Evolutionary conservation across 2,797 vertebrate genomes (phyloP).

Genomic region (Channallabes apus): DNA sequence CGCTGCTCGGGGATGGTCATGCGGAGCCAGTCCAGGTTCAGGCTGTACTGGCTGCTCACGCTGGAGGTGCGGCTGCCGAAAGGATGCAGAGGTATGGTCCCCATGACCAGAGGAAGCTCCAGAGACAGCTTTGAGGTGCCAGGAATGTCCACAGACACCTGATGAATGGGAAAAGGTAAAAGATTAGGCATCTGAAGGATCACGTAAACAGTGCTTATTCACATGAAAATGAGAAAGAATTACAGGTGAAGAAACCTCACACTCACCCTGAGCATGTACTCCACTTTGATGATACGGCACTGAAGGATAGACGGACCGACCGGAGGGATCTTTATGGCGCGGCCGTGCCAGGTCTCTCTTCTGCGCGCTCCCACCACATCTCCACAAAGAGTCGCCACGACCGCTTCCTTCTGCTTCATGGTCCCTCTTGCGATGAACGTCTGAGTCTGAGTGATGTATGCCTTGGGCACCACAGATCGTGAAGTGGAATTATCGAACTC

Average conservation of each 20-base stretch:
- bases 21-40: conserved; percentile 87
- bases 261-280: conserved; percentile 89
- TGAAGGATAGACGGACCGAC: conserved; percentile 92
- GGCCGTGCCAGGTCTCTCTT: conserved; percentile 88
- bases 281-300: conserved; percentile 92
- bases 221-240: not conserved
- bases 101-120: conserved; percentile 92
- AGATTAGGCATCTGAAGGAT: not conserved
- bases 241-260: not conserved
- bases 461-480: conserved; percentile 84
- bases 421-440: conserved; percentile 91
- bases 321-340: conserved; percentile 89
- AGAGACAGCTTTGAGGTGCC: conserved; percentile 90
- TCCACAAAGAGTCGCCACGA: conserved; percentile 85
- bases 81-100: conserved; percentile 90
- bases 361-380: conserved; percentile 78
- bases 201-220: not conserved
- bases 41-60: conserved; percentile 87
- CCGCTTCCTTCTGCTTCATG: conserved; percentile 87
- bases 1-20: conserved; percentile 82
- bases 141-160: conserved; percentile 94
- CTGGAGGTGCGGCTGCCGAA: conserved; percentile 91
- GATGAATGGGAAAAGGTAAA: not conserved
- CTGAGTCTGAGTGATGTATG: conserved; percentile 91
- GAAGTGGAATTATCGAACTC: conserved; percentile 92